phyloP scores from a whole-genome alignment of 2,888 invertebrate species.

The Sminthurinus aureus region DNA sequence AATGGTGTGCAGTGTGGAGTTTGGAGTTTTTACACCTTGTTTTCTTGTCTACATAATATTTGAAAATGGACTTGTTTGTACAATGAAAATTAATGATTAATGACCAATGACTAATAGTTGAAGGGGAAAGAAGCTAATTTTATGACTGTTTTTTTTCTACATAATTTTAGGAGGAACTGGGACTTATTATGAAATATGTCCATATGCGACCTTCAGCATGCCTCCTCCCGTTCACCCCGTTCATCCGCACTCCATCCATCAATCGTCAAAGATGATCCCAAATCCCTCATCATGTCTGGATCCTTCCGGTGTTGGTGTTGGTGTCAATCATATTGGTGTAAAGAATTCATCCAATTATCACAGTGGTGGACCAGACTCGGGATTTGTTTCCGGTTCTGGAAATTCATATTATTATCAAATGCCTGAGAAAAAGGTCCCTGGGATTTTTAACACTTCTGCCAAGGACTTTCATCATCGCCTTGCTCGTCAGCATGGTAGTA shows the following conservation, averaged over 20 bases:
- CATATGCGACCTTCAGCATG: conserved; percentile 42
- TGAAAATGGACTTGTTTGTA: no score
- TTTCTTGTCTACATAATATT: no score
- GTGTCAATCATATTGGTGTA: background rate
- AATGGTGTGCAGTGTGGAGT: background rate
- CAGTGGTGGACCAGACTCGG: background rate
- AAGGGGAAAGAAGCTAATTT: background rate
- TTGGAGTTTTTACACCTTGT: no score
- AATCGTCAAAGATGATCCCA: background rate
- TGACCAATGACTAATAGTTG: no score
- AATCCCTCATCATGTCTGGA: background rate
- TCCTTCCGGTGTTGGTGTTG: background rate
- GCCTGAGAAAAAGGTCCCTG: conserved; percentile 11
- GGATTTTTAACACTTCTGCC: background rate
- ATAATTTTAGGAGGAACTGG: conserved; percentile 17
- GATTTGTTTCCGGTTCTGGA: background rate
- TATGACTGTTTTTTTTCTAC: background rate
- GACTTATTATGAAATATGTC: conserved; percentile 41
- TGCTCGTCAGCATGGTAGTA: background rate
- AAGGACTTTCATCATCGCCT: conserved; percentile 29
- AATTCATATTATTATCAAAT: conserved; percentile 37
- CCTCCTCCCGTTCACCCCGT: background rate
- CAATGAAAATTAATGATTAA: no score
- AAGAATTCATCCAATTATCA: conserved; percentile 16
- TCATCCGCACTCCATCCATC: background rate